phyloP scores from a whole-genome alignment of 1,140 invertebrate species.

The Drosophila pallidifrons region DNA sequence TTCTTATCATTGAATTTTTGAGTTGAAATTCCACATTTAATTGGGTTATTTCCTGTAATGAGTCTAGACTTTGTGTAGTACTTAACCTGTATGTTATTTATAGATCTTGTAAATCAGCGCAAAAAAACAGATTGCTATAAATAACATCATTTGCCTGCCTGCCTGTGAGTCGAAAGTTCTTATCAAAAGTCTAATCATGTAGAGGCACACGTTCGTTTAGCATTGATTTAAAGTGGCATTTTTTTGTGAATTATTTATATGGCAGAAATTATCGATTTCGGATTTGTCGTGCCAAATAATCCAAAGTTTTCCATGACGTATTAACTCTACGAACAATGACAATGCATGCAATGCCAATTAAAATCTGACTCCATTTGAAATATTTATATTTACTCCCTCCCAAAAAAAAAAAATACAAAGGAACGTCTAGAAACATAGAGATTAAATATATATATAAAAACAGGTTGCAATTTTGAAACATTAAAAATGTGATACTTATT shows the following conservation, averaged over 20 bases:
- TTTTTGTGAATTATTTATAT: conserved; percentile 17
- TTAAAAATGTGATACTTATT: conserved; percentile 27
- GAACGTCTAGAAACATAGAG: not conserved
- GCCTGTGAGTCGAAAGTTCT: not conserved
- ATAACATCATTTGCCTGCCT: conserved; percentile 1
- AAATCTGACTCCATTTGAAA: conserved; percentile 6
- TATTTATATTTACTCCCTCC: not conserved
- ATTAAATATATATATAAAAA: conserved; percentile 15
- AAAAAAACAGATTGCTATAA: conserved; percentile 12
- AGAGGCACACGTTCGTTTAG: conserved; percentile 56
- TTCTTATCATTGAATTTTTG: conserved; percentile 7
- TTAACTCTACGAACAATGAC: not conserved
- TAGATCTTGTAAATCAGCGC: conserved; percentile 22
- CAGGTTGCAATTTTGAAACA: conserved; percentile 40
- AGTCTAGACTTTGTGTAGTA: conserved; percentile 11
- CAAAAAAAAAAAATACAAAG: conserved; percentile 1
- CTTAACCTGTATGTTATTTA: conserved; percentile 18
- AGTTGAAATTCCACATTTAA: conserved; percentile 16
- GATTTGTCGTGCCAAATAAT: conserved; percentile 24
- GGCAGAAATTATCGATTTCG: conserved; percentile 45
- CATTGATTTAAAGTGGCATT: conserved; percentile 55
- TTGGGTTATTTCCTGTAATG: conserved; percentile 32
- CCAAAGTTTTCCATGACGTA: conserved; percentile 64
- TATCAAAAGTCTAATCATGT: conserved; percentile 16
- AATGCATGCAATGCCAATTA: conserved; percentile 37